Evolutionary conservation across 2,113 vertebrate species (phyloP).

Genomic region (Anoplopoma fimbria): DNA sequence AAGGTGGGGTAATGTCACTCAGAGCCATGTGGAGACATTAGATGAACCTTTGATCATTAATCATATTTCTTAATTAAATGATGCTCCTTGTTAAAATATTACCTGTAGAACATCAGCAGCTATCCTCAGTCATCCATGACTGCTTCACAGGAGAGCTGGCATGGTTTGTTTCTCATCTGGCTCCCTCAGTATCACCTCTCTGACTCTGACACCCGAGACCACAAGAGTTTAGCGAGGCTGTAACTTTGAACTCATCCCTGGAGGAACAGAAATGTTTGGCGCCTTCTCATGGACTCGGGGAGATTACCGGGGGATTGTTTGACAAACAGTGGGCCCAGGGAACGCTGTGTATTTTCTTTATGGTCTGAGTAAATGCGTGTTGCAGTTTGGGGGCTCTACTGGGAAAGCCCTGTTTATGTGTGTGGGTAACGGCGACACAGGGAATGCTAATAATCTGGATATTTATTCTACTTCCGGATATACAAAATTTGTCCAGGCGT

Average conservation of each 20-base stretch:
- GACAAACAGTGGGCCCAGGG: slow-evolving; percentile 13
- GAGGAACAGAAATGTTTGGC: slow-evolving; percentile 23
- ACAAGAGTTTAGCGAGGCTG: background rate
- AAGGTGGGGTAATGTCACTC: background rate
- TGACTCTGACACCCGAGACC: slow-evolving; percentile 30
- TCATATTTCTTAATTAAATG: background rate
- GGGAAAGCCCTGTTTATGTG: slow-evolving; percentile 40
- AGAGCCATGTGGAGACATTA: background rate
- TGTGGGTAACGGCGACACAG: background rate
- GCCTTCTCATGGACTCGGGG: slow-evolving; percentile 9
- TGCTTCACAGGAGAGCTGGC: background rate
- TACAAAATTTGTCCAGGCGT: slow-evolving; percentile 16
- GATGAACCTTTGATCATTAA: background rate
- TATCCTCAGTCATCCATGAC: background rate
- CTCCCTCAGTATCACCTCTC: slow-evolving; percentile 3
- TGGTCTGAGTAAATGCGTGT: slow-evolving; percentile 17
- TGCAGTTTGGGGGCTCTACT: slow-evolving; percentile 24
- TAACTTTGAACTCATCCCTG: slow-evolving; percentile 20
- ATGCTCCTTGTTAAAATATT: background rate
- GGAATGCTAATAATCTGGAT: slow-evolving; percentile 48
- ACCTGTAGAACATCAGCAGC: background rate
- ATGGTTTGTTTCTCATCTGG: background rate
- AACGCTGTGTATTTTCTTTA: slow-evolving; percentile 53
- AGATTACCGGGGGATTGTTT: slow-evolving; percentile 50
- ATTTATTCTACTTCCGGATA: slow-evolving; percentile 38